A percentile compares a stretch with the other conserved stretches of the same genome.
phyloP scores from a whole-genome alignment of 2,888 invertebrate genomes.

The Bellardia bayeri region DNA sequence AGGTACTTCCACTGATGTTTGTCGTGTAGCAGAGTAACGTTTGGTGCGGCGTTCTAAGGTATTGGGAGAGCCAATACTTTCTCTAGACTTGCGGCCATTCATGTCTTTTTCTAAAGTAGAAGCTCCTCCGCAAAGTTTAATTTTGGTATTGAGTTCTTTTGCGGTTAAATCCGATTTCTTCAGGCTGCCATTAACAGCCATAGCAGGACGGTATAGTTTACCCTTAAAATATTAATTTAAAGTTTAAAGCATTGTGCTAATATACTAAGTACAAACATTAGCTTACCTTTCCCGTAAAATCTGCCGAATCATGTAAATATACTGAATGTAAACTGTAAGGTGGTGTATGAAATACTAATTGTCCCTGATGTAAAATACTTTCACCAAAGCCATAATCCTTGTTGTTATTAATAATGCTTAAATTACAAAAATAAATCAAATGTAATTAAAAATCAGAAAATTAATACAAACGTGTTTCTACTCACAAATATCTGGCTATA shows the following conservation, averaged over 20 bases:
- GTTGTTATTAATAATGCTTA: constrained; percentile 89
- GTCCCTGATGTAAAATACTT: constrained; percentile 94
- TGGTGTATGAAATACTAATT: constrained; percentile 95
- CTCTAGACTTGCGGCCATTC: constrained; percentile 82
- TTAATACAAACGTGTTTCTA: constrained; percentile 19
- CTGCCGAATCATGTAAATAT: constrained; percentile 88
- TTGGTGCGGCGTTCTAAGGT: constrained; percentile 84
- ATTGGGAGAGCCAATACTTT: constrained; percentile 83
- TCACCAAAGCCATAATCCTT: constrained; percentile 97
- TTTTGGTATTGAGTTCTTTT: constrained; percentile 79
- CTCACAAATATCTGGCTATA: constrained; percentile 87
- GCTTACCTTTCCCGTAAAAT: constrained; percentile 81
- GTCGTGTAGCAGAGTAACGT: constrained; percentile 84
- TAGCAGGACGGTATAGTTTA: constrained; percentile 81
- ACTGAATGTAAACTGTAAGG: constrained; percentile 93
- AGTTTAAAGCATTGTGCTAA: neutral
- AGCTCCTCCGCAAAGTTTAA: constrained; percentile 78
- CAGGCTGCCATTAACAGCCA: constrained; percentile 81
- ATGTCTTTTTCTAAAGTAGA: constrained; percentile 77
- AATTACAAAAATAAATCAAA: constrained; percentile 70
- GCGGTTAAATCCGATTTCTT: constrained; percentile 79
- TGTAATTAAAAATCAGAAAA: constrained; percentile 1
- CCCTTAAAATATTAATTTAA: constrained; percentile 73
- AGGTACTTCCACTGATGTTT: constrained; percentile 87
- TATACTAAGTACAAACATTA: too few relatives aligned